Conservation (phyloP, 1,140 invertebrate genomes). For the Drosophila nasuta region DNA sequence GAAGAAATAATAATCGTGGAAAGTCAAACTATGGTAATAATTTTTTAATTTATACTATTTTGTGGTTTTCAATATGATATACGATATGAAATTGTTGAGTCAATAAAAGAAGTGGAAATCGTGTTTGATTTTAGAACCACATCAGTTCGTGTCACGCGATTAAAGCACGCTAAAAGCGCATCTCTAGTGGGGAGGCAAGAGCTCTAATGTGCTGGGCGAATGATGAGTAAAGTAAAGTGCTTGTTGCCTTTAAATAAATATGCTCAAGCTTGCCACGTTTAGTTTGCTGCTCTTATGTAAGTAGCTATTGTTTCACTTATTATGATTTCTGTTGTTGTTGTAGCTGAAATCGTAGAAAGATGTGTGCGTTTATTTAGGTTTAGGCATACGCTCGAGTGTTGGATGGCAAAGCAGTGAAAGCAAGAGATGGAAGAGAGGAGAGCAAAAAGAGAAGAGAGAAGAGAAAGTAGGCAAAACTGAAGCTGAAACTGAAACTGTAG, state of each 20-base stretch:
- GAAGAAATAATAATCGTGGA: too few species aligned
- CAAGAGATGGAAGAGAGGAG: background rate
- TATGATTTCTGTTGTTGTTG: conserved; percentile 43
- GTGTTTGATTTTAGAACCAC: too few species aligned
- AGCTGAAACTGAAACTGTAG: conserved; percentile 22
- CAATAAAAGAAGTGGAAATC: too few species aligned
- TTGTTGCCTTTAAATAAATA: conserved; percentile 79
- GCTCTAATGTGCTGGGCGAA: conserved; percentile 16
- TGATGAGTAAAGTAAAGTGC: conserved; percentile 65
- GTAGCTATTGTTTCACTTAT: conserved; percentile 19
- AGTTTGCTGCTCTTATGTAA: conserved; percentile 12
- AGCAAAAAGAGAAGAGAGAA: background rate
- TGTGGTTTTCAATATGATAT: too few species aligned
- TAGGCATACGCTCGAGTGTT: conserved; percentile 15
- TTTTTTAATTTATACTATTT: too few species aligned
- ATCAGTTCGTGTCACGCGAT: conserved; percentile 7
- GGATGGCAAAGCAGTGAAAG: too few species aligned
- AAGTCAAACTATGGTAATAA: too few species aligned
- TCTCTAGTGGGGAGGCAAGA: background rate
- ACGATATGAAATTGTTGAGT: too few species aligned
- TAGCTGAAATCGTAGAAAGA: conserved; percentile 30
- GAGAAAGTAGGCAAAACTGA: conserved; percentile 29
- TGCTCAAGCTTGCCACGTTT: conserved; percentile 51
- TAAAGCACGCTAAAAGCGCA: background rate
- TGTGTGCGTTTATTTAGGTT: conserved; percentile 42